phyloP scores from a whole-genome alignment of 1,140 invertebrate species.

The Caenorhabditis latens region DNA sequence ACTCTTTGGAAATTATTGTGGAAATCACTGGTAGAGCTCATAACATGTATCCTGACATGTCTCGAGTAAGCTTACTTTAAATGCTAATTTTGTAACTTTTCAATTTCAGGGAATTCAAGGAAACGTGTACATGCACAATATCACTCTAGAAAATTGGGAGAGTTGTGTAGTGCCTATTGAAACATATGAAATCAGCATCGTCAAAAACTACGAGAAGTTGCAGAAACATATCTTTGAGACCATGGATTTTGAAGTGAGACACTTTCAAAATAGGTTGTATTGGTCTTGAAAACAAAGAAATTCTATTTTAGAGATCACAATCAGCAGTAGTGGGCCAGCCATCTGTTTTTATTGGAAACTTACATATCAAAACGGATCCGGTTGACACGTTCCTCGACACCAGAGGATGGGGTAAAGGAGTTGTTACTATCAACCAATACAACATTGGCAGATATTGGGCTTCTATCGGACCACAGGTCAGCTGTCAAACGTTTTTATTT shows the following conservation, averaged over 20 bases:
- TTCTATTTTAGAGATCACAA: background rate
- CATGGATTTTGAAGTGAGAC: background rate
- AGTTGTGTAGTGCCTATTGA: constrained; percentile 27
- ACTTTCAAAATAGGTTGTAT: background rate
- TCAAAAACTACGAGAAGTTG: background rate
- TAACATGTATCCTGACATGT: constrained; percentile 17
- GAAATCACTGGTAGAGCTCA: constrained; percentile 30
- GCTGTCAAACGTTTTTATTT: background rate
- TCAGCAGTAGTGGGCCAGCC: background rate
- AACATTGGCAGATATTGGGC: constrained; percentile 63
- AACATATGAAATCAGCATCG: background rate
- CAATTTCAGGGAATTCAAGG: constrained; percentile 40
- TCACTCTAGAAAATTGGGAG: constrained; percentile 45
- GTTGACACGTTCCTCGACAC: constrained; percentile 60
- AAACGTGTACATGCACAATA: constrained; percentile 16
- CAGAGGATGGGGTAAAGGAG: constrained; percentile 62
- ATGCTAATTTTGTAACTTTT: background rate
- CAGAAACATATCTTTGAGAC: background rate
- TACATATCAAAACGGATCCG: background rate
- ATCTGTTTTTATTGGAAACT: constrained; percentile 51
- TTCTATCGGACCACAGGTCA: constrained; percentile 59
- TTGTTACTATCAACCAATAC: constrained; percentile 60
- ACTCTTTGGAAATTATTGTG: constrained; percentile 22
- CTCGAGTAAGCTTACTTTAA: background rate
- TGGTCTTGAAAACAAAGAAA: too few species aligned